Base-by-base conservation (phyloP, 64 coral and sea anemone genomes). In the Hydrozoanthus tunicans region DNA sequence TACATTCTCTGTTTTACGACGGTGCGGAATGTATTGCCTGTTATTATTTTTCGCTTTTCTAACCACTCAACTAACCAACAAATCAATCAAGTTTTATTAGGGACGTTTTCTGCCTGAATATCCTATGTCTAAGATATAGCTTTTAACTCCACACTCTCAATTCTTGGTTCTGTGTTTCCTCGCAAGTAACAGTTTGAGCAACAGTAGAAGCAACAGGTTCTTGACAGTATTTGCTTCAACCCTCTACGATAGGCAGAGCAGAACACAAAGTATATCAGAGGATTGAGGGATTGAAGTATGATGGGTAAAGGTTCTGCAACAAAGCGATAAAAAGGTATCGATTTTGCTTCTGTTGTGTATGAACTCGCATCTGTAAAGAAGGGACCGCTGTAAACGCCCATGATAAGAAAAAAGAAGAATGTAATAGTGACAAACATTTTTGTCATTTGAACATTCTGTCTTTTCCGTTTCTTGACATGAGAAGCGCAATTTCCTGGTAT, bases 401-500 rank as follows among this genome's bases (percentile, higher is more conserved):
- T 15, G 1, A 53, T 78, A 13, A 78, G 17, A 6, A 78, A 6
- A 10, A 78, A 78, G 15, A 56, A 14, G 56, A 78, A 15, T 54
- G 56, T 15, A 14, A 78, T 78, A 17, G 76, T 57, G 53, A 56
- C 1, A 6, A 78, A 78, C 76, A 78, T 78, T 78, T 56, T 78
- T 13, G 76, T 78, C n/a, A 78, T 54, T 15, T 15, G 76, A 56
- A 78, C 53, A 7, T 78, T 78, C 76, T 78, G 76, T 78, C n/a
- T 26, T n/a, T 15, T 9, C 56, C 76, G 53, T 56, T 13, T 78
- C 8, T 7, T 56, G 11, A 57, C 51, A 17, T 57, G 76, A 2
- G 53, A 78, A n/a, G 76, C 53, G 76, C 12, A 78, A 6, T 56
- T 78, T 6, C 76, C 76, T 0, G 76, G 52, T 10, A 55, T 55